Evolutionary conservation across 2,888 invertebrate genomes (phyloP).

Genomic region (Caenorhabditis japonica): DNA sequence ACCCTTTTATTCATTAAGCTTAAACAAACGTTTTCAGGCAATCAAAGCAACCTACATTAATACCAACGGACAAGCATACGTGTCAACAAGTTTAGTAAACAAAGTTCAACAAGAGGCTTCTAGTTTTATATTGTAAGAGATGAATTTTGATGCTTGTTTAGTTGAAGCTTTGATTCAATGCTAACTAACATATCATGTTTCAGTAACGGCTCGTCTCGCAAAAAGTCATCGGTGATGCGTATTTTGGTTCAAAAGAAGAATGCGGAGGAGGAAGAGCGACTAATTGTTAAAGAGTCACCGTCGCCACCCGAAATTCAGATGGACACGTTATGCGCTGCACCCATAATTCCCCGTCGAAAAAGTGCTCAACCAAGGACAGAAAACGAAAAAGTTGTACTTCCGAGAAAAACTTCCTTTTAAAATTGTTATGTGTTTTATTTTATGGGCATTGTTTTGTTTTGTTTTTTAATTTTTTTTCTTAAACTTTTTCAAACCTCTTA

Average conservation of each 20-base stretch:
- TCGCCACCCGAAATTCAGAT: slow-evolving; percentile 49
- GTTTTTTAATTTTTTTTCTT: slow-evolving; percentile 1
- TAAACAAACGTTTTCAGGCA: slow-evolving; percentile 27
- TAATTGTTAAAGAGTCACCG: slow-evolving; percentile 42
- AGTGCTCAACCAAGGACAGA: slow-evolving; percentile 49
- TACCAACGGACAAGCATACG: slow-evolving; percentile 51
- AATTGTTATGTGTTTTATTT: background rate
- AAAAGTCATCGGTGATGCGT: slow-evolving; percentile 51
- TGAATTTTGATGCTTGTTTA: too few relatives aligned
- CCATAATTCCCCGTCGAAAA: slow-evolving; percentile 47
- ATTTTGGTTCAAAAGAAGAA: slow-evolving; percentile 50
- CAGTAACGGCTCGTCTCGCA: slow-evolving; percentile 49
- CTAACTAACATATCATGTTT: slow-evolving; percentile 3
- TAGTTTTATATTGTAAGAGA: slow-evolving; percentile 45
- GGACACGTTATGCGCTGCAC: slow-evolving; percentile 31
- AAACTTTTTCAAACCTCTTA: background rate
- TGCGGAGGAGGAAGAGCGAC: slow-evolving; percentile 45
- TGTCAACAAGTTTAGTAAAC: slow-evolving; percentile 53
- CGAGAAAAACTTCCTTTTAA: slow-evolving; percentile 45
- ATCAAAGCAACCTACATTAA: slow-evolving; percentile 54
- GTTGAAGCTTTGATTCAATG: too few relatives aligned
- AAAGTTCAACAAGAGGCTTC: slow-evolving; percentile 32
- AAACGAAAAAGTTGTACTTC: slow-evolving; percentile 48
- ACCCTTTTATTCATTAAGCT: background rate
- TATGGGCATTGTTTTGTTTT: background rate